These are phyloP conservation scores for Solenopsis fugax DNA, from an alignment of 1,140 invertebrate genomes.

Conservation along the genomic window DNA sequence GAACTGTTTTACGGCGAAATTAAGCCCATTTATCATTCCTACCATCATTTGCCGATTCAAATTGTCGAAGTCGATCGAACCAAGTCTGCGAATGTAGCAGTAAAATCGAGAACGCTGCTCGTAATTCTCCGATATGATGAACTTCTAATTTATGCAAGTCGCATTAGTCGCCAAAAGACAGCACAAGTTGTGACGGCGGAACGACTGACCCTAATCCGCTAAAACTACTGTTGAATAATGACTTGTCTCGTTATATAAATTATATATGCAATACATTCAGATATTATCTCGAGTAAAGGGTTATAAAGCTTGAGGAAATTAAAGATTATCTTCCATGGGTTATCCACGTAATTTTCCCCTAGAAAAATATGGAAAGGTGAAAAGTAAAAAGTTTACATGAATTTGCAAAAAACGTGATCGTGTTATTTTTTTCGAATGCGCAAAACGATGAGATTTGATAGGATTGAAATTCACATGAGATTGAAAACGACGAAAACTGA, in stretches of 20 bases:
- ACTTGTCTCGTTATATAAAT: constrained; percentile 40
- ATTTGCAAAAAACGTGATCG: not conserved
- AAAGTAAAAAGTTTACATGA: not conserved
- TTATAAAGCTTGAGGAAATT: constrained; percentile 24
- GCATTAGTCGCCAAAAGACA: constrained; percentile 53
- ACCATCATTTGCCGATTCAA: constrained; percentile 30
- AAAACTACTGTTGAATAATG: constrained; percentile 62
- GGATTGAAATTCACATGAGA: constrained; percentile 15
- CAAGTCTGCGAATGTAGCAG: constrained; percentile 6
- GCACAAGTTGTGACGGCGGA: constrained; percentile 10
- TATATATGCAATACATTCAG: constrained; percentile 21
- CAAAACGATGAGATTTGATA: constrained; percentile 20
- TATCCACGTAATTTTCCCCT: not conserved
- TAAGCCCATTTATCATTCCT: constrained; percentile 30
- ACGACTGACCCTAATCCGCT: constrained; percentile 36
- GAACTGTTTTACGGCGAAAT: constrained; percentile 25
- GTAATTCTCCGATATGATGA: constrained; percentile 35
- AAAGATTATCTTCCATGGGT: constrained; percentile 4
- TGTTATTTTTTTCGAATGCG: constrained; percentile 18
- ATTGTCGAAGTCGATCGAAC: constrained; percentile 29
- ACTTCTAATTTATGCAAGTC: constrained; percentile 64
- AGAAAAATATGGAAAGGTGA: not conserved
- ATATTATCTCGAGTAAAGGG: not conserved
- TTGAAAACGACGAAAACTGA: not conserved
- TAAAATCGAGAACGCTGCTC: constrained; percentile 35